Conservation (phyloP, 92 coral and sea anemone species). For the Micromussa lordhowensis region DNA sequence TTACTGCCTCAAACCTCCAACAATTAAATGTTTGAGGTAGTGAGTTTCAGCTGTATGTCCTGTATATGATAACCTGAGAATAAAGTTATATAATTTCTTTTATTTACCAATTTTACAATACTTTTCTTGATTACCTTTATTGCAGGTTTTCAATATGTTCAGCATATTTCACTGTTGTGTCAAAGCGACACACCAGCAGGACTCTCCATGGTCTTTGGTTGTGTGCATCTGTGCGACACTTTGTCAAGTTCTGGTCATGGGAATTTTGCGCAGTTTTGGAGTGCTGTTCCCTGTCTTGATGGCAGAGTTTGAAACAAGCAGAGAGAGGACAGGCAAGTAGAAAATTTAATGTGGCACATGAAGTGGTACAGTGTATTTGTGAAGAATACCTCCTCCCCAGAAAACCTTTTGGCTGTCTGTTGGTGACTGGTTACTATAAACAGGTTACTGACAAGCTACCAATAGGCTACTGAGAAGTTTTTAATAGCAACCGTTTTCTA, state of each 20-base stretch:
- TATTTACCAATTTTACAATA: neutral
- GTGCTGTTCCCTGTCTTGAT: constrained; percentile 68
- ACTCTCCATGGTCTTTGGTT: constrained; percentile 30
- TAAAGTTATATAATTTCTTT: neutral
- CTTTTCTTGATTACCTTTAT: neutral
- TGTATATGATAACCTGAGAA: neutral
- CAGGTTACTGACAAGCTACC: too few species aligned
- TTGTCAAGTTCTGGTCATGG: constrained; percentile 10
- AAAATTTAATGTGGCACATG: too few species aligned
- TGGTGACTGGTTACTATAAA: too few species aligned
- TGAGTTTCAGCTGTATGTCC: too few species aligned
- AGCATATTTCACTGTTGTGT: constrained; percentile 19
- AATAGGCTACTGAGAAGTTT: too few species aligned
- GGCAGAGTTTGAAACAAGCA: constrained; percentile 53
- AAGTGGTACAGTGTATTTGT: too few species aligned
- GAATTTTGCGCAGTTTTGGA: constrained; percentile 55
- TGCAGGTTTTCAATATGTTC: neutral
- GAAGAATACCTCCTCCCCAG: too few species aligned
- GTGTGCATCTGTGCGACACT: constrained; percentile 37
- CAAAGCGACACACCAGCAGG: constrained; percentile 35
- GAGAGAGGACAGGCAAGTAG: constrained; percentile 66
- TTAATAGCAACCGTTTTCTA: too few species aligned
- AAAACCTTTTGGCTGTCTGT: too few species aligned
- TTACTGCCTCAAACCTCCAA: too few species aligned
- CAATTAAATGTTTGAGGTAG: too few species aligned